Evolutionary conservation across 2,888 invertebrate genomes (phyloP).

Genomic region (Anagyrus pseudococci): DNA sequence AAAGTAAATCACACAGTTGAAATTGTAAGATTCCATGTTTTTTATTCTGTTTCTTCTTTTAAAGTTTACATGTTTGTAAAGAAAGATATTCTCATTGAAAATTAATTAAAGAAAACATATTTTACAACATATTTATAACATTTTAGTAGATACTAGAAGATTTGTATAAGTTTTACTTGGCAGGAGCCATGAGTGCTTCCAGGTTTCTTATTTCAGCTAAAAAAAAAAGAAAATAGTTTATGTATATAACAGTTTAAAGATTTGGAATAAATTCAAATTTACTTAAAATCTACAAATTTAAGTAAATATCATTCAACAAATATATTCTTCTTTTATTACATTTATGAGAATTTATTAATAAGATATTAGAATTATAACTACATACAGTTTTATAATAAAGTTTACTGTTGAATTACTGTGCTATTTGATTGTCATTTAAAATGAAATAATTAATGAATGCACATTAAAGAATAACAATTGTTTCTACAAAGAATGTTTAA

Average conservation of each 20-base stretch:
- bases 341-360: too few species aligned
- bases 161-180: conserved; percentile 50
- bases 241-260: conserved; percentile 7
- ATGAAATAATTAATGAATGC: conserved; percentile 2
- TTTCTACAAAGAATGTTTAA: too few species aligned
- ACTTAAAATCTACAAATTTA: too few species aligned
- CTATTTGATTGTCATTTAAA: too few species aligned
- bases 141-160: conserved; percentile 26
- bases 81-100: conserved; percentile 13
- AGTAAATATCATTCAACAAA: too few species aligned
- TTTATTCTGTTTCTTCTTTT: conserved; percentile 13
- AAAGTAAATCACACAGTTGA: too few species aligned
- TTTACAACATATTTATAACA: conserved; percentile 31
- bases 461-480: too few species aligned
- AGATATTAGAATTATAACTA: too few species aligned
- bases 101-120: conserved; percentile 19
- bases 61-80: conserved; percentile 8
- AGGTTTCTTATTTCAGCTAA: conserved; percentile 64
- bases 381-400: too few species aligned
- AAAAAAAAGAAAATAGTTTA: conserved; percentile 50
- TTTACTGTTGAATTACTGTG: too few species aligned
- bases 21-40: too few species aligned
- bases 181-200: conserved; percentile 58
- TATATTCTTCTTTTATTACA: too few species aligned
- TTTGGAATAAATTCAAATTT: conserved; percentile 28